A percentile compares a stretch with the other conserved stretches of the same genome.
phyloP scores from a whole-genome alignment of 2,888 invertebrate species.

The Clostera curtula region DNA sequence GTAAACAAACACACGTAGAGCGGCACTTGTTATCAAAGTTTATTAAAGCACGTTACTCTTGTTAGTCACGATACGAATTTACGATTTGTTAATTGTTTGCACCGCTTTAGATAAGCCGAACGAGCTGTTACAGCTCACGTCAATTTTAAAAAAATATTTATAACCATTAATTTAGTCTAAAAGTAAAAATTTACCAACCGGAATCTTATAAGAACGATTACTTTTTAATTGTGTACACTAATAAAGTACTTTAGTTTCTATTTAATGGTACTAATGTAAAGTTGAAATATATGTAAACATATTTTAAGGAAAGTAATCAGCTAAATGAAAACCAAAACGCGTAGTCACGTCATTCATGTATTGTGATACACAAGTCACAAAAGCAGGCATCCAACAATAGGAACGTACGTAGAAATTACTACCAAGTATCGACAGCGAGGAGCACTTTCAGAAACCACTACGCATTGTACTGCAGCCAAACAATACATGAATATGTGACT shows the following conservation, averaged over 20 bases:
- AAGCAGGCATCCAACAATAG: slow-evolving; percentile 38
- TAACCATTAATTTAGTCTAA: no score
- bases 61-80: slow-evolving; percentile 48
- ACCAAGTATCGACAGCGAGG: slow-evolving; percentile 38
- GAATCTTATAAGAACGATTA: no score
- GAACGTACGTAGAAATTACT: slow-evolving; percentile 43
- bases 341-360: slow-evolving; percentile 34
- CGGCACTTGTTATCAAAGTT: slow-evolving; percentile 26
- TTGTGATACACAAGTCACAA: slow-evolving; percentile 40
- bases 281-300: slow-evolving; percentile 1
- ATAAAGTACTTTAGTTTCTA: no score
- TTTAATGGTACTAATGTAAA: no score
- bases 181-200: no score
- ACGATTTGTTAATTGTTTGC: slow-evolving; percentile 61
- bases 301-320: slow-evolving; percentile 18
- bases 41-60: slow-evolving; percentile 38
- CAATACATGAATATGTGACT: slow-evolving; percentile 32
- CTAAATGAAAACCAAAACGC: slow-evolving; percentile 25
- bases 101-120: slow-evolving; percentile 57
- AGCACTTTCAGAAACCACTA: slow-evolving; percentile 39
- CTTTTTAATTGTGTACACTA: no score
- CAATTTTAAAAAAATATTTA: no score
- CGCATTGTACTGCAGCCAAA: slow-evolving; percentile 31
- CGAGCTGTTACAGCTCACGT: slow-evolving; percentile 27
- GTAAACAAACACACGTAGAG: slow-evolving; percentile 17